Percentiles rank a stretch among this genome's conserved stretches.
Evolutionary conservation across 2,888 invertebrate genomes (phyloP).

Genomic region (Eupithecia subfuscata): DNA sequence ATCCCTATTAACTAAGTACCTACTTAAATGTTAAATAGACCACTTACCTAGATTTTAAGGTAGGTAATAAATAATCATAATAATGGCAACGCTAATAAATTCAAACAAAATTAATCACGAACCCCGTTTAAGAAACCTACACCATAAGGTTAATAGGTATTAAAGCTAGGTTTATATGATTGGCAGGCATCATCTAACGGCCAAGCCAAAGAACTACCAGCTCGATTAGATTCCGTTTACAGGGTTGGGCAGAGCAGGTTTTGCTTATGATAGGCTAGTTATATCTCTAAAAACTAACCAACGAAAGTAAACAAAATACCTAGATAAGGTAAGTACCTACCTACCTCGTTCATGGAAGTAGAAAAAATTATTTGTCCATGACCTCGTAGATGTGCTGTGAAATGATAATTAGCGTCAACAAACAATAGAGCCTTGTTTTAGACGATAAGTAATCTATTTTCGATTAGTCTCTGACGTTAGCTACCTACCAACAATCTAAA

Average conservation of each 20-base stretch:
- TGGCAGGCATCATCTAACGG: not conserved
- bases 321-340: not conserved
- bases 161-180: not conserved
- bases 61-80: not conserved
- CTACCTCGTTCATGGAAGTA: not conserved
- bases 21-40: not conserved
- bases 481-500: constrained; percentile 67
- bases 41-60: too few species aligned
- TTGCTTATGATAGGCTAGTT: not conserved
- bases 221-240: too few species aligned
- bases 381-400: not conserved
- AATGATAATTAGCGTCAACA: not conserved
- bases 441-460: constrained; percentile 75
- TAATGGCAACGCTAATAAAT: not conserved
- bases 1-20: too few species aligned
- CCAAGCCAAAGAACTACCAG: not conserved
- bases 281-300: not conserved
- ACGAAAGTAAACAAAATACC: not conserved
- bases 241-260: too few species aligned
- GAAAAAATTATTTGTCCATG: not conserved
- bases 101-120: not conserved
- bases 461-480: constrained; percentile 77
- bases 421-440: not conserved
- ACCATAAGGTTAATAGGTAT: too few species aligned
- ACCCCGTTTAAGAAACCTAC: not conserved